Conservation (phyloP, 2,113 vertebrate species). For the Laterallus jamaicensis region DNA sequence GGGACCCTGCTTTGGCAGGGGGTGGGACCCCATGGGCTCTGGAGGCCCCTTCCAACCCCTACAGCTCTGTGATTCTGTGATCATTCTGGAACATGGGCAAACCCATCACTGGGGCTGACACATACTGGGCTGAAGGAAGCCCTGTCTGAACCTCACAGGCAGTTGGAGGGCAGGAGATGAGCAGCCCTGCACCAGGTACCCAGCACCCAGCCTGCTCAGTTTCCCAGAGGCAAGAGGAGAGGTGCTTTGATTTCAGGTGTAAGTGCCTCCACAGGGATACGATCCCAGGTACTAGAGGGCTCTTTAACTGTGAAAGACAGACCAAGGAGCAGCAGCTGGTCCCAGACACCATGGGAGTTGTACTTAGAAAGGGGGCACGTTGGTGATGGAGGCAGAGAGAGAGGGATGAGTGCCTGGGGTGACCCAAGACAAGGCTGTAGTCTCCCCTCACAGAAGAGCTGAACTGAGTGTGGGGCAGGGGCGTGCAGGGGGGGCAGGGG, state of each 20-base stretch:
- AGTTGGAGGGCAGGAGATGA: neutral
- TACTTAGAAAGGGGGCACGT: neutral
- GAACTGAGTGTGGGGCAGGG: neutral
- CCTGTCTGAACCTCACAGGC: fast-evolving
- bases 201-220: neutral
- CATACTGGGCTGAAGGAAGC: neutral
- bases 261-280: conserved; percentile 25
- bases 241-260: neutral
- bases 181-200: neutral
- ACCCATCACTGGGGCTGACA: neutral
- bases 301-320: neutral
- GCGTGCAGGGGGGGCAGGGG: neutral
- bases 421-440: neutral
- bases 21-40: too few relatives aligned
- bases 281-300: conserved; percentile 2
- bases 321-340: neutral
- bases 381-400: neutral
- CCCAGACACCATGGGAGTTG: neutral
- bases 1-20: too few relatives aligned
- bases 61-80: too few relatives aligned
- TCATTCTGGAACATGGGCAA: neutral
- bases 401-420: fast-evolving
- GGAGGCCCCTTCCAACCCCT: too few relatives aligned
- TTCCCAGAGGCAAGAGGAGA: neutral
- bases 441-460: neutral